A percentile compares a stretch with the other conserved stretches of the same genome.
These are phyloP conservation scores for Brachionus asplanchnoidis DNA, from an alignment of 1,140 invertebrate genomes.

Conservation along the genomic window DNA sequence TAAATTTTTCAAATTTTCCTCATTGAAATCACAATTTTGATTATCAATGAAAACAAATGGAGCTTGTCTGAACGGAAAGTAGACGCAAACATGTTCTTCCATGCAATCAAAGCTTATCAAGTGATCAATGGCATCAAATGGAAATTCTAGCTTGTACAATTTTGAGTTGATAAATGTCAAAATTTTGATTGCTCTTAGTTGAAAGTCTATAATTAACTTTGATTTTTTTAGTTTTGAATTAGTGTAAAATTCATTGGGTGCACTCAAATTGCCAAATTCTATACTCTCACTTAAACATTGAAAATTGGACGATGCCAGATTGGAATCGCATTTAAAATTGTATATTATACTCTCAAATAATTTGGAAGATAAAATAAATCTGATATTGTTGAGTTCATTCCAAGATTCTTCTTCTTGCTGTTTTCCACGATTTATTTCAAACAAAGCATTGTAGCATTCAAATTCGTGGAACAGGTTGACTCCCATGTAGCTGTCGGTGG, in stretches of 20 bases:
- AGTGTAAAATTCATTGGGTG: background rate
- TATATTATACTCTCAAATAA: background rate
- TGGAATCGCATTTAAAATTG: background rate
- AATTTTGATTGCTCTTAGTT: background rate
- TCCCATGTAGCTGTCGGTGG: background rate
- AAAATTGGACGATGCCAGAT: background rate
- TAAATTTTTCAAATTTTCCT: background rate
- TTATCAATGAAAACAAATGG: background rate
- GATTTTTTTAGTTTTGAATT: background rate
- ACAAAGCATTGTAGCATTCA: background rate
- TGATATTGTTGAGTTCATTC: background rate
- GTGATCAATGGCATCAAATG: constrained; percentile 3
- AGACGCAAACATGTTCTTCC: background rate
- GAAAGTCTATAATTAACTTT: background rate
- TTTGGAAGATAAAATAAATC: background rate
- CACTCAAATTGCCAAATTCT: background rate
- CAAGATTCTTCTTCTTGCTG: background rate
- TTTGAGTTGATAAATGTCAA: background rate
- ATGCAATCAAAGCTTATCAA: background rate
- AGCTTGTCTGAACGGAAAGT: background rate
- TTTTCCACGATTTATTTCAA: background rate
- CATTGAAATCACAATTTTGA: background rate
- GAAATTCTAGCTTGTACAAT: background rate
- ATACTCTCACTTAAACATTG: background rate
- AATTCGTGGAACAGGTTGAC: background rate